These are phyloP conservation scores for Silurus aristotelis DNA, from an alignment of 2,797 vertebrate species.

Conservation along the genomic window DNA sequence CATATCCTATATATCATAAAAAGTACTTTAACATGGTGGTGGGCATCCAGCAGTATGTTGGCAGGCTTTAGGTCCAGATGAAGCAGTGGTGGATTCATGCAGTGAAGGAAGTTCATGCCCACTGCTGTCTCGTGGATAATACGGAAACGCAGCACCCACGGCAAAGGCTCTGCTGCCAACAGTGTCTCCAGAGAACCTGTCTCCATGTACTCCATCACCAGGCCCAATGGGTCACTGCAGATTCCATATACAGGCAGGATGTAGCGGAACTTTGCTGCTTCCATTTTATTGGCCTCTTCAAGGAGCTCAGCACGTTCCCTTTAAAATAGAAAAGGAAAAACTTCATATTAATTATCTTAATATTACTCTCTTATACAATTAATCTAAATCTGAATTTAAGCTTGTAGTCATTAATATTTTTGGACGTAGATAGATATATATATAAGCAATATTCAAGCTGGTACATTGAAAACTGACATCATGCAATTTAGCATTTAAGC, in stretches of 20 bases:
- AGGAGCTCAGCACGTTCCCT: slow-evolving; percentile 91
- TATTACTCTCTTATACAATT: not conserved
- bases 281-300: slow-evolving; percentile 98
- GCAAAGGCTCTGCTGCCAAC: slow-evolving; percentile 86
- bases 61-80: slow-evolving; percentile 97
- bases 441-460: not conserved
- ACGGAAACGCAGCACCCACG: slow-evolving; percentile 94
- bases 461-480: not conserved
- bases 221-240: slow-evolving; percentile 88
- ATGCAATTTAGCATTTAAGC: not conserved
- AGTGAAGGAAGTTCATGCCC: slow-evolving; percentile 99
- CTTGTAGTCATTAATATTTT: not conserved
- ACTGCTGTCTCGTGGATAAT: slow-evolving; percentile 95
- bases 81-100: slow-evolving; percentile 92
- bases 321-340: slow-evolving; percentile 10
- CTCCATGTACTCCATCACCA: slow-evolving; percentile 99
- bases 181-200: slow-evolving; percentile 93
- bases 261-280: slow-evolving; percentile 96
- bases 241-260: slow-evolving; percentile 96
- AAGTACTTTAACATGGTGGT: slow-evolving; percentile 93
- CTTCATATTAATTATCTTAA: not conserved
- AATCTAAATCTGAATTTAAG: too few relatives aligned
- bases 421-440: not conserved
- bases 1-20: not conserved
- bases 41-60: slow-evolving; percentile 95